Conservation (phyloP, 2,113 vertebrate genomes). For the Strigops habroptila region DNA sequence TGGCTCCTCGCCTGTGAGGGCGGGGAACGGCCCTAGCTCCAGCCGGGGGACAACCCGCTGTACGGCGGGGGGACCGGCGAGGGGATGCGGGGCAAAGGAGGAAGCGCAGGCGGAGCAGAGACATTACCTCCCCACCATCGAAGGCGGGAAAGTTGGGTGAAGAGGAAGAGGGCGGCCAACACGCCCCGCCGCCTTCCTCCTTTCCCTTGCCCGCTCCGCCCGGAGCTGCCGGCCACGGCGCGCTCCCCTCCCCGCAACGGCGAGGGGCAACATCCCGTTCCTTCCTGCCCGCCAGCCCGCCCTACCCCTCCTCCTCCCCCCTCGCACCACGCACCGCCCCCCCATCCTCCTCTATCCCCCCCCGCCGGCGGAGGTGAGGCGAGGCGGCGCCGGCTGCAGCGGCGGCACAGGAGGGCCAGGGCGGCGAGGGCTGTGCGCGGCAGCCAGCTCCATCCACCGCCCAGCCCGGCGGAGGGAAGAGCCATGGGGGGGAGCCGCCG, state of each 20-base stretch:
- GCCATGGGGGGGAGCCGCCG: neutral
- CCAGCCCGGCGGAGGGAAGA: neutral
- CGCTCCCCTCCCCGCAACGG: neutral
- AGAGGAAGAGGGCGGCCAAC: neutral
- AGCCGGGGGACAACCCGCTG: neutral
- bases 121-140: neutral
- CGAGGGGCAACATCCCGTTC: neutral
- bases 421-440: neutral
- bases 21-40: neutral
- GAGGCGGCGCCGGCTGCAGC: neutral
- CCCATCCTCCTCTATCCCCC: neutral
- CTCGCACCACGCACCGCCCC: neutral
- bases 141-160: slow-evolving; percentile 11
- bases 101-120: neutral
- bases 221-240: neutral
- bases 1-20: neutral
- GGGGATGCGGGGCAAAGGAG: neutral
- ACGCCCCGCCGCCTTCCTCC: too few species aligned
- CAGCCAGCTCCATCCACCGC: neutral
- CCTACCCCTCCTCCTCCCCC: neutral
- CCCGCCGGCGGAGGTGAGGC: neutral
- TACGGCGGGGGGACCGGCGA: neutral
- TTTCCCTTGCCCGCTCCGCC: neutral
- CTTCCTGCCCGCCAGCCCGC: neutral
- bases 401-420: neutral